phyloP scores from a whole-genome alignment of 2,888 invertebrate genomes.

The Dorcus hopei region DNA sequence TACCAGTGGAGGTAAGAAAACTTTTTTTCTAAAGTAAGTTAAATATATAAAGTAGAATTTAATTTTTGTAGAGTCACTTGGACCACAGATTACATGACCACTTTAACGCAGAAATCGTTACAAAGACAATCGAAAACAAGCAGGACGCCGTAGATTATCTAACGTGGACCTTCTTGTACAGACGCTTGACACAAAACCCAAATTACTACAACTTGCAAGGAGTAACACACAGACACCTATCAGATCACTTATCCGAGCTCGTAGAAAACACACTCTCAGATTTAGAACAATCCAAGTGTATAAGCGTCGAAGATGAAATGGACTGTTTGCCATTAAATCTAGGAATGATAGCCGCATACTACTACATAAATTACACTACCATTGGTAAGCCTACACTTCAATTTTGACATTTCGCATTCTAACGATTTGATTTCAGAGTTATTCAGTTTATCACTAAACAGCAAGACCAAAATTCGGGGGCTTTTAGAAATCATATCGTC shows the following conservation, averaged over 20 bases:
- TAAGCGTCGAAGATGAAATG: slow-evolving; percentile 97
- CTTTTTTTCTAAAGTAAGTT: not conserved
- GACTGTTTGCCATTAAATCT: slow-evolving; percentile 94
- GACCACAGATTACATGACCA: slow-evolving; percentile 98
- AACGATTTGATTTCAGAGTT: slow-evolving; percentile 65
- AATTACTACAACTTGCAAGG: slow-evolving; percentile 99
- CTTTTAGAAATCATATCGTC: slow-evolving; percentile 96
- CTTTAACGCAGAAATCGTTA: slow-evolving; percentile 99
- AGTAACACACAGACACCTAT: slow-evolving; percentile 92
- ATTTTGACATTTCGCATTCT: not conserved
- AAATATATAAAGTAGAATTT: not conserved
- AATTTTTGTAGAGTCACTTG: slow-evolving; percentile 73
- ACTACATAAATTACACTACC: slow-evolving; percentile 99
- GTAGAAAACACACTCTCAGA: slow-evolving; percentile 95
- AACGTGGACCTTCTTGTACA: slow-evolving; percentile 98
- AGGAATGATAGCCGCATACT: slow-evolving; percentile 99
- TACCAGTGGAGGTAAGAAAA: slow-evolving; percentile 79
- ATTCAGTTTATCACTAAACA: slow-evolving; percentile 94
- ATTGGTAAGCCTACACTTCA: slow-evolving; percentile 63
- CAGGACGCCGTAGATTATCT: slow-evolving; percentile 99
- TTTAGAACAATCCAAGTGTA: slow-evolving; percentile 94
- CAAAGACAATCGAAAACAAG: slow-evolving; percentile 99
- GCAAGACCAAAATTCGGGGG: slow-evolving; percentile 96
- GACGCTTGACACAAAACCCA: slow-evolving; percentile 96
- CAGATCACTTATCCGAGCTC: slow-evolving; percentile 96